Conservation (phyloP, 2,888 invertebrate genomes). For the Shargacucullia verbasci region DNA sequence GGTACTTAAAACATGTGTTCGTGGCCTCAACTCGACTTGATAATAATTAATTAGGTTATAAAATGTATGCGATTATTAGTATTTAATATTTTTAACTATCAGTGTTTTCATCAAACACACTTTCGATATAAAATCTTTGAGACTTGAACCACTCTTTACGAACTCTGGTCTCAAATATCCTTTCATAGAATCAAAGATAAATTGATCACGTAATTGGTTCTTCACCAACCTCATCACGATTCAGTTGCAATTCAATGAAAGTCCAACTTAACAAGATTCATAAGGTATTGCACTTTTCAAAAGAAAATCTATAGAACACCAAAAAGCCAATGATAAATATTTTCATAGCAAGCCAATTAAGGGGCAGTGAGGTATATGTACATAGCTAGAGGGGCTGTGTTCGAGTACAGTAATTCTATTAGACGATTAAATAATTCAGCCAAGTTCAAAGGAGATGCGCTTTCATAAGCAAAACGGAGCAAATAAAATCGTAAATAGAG, state of each 20-base stretch:
- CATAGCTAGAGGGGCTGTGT: conserved; percentile 73
- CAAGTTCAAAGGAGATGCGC: conserved; percentile 87
- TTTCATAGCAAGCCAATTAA: conserved; percentile 81
- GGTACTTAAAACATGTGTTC: too few species aligned
- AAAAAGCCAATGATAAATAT: conserved; percentile 75
- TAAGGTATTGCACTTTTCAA: conserved; percentile 17
- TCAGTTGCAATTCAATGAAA: conserved; percentile 25
- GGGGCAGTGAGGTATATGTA: conserved; percentile 63
- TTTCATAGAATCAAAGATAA: conserved; percentile 3
- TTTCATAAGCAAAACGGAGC: conserved; percentile 84
- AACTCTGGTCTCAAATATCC: neutral
- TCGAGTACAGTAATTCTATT: conserved; percentile 84
- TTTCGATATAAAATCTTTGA: too few species aligned
- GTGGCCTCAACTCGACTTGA: too few species aligned
- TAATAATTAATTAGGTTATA: too few species aligned
- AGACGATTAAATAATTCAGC: conserved; percentile 87
- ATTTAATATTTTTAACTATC: too few species aligned
- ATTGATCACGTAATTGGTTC: conserved; percentile 12
- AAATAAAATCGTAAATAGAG: conserved; percentile 79
- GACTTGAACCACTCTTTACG: too few species aligned
- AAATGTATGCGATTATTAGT: too few species aligned
- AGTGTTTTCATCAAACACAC: too few species aligned
- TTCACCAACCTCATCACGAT: conserved; percentile 1
- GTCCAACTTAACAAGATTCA: conserved; percentile 5
- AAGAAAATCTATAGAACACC: conserved; percentile 53